A percentile compares a stretch with the other conserved stretches of the same genome.
Conservation (phyloP, 1,140 invertebrate genomes). For the Nomia melanderi region DNA sequence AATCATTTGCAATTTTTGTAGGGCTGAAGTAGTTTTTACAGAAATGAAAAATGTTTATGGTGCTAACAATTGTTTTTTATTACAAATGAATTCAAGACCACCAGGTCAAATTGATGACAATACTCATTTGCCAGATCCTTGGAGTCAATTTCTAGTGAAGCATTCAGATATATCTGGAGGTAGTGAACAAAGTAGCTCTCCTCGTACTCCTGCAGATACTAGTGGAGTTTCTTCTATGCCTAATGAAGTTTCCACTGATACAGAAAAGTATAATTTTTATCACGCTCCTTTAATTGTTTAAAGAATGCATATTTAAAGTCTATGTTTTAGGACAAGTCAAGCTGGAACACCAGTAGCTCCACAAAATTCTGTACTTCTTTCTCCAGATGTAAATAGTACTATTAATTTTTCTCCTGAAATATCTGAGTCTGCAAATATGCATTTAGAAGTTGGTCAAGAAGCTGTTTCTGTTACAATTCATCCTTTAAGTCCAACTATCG, state of each 20-base stretch:
- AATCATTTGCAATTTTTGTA: slow-evolving; percentile 74
- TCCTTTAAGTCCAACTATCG: slow-evolving; percentile 84
- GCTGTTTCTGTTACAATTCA: slow-evolving; percentile 81
- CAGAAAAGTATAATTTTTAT: slow-evolving; percentile 70
- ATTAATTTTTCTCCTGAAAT: slow-evolving; percentile 73
- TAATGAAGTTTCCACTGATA: slow-evolving; percentile 75
- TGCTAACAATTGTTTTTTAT: slow-evolving; percentile 90
- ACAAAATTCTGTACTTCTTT: slow-evolving; percentile 66
- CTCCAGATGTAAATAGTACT: slow-evolving; percentile 69
- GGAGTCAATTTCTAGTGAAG: slow-evolving; percentile 89
- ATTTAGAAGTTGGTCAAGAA: slow-evolving; percentile 81
- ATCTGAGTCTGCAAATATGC: slow-evolving; percentile 59
- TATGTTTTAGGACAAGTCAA: slow-evolving; percentile 73
- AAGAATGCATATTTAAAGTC: slow-evolving; percentile 14
- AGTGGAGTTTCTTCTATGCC: slow-evolving; percentile 82
- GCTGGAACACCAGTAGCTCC: slow-evolving; percentile 74
- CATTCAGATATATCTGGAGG: slow-evolving; percentile 80
- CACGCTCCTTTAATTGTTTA: neutral
- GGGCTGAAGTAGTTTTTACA: slow-evolving; percentile 91
- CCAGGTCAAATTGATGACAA: slow-evolving; percentile 81
- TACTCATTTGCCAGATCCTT: slow-evolving; percentile 88
- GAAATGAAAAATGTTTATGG: slow-evolving; percentile 93
- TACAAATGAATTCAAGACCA: slow-evolving; percentile 92
- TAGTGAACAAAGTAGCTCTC: slow-evolving; percentile 85
- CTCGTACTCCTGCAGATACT: slow-evolving; percentile 83